Evolutionary conservation across 1,140 invertebrate genomes (phyloP), one percentile per base, ranked within the genome.

Genomic region (Neocloeon triangulifer): DNA sequence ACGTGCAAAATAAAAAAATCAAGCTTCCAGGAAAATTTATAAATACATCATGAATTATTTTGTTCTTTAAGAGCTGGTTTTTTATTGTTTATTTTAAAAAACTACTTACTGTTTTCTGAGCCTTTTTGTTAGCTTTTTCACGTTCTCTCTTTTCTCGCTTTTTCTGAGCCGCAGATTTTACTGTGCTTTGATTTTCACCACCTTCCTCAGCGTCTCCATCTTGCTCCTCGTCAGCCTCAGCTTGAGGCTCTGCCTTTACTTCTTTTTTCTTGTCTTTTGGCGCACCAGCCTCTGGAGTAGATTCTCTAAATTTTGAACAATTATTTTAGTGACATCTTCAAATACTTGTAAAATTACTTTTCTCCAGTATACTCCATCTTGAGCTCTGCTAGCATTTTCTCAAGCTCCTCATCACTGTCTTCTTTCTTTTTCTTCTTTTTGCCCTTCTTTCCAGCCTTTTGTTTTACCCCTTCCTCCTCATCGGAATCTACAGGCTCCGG

Each of bases 111-210:
- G 70, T 71, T 38, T 69, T 73, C 22, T 58, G 56, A 27, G 67
- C 62, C 37, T 59, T 42, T 47, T 74, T 45, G 46, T 84, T 79
- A 30, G 63, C 58, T 41, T 78, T 84, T 44, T 82, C 73, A 20
- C 73, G 61, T 52, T 84, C 77, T 47, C 81, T 81, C 40, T 84
- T 84, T 41, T 82, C 77, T 45, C 80, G 81, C 41, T 79, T 81
- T 49, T 82, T 82, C 33, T 47, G 39, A 3, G 31, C 31, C 5
- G 31, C 31, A 21, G 31, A 69, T 55, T 82, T 84, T 14, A 82
- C 64, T 8, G 72, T 73, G 18, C 55, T 42, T 19, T 13, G 23
- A 25, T 64, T 63, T 36, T 43, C 50, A 30, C 58, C 59, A 32
- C 55, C 53, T 23, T 50, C 49, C 28, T 55, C 48, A 34, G 38